Base-by-base conservation (phyloP, 2,113 vertebrate genomes). In the Glaucidium brasilianum region DNA sequence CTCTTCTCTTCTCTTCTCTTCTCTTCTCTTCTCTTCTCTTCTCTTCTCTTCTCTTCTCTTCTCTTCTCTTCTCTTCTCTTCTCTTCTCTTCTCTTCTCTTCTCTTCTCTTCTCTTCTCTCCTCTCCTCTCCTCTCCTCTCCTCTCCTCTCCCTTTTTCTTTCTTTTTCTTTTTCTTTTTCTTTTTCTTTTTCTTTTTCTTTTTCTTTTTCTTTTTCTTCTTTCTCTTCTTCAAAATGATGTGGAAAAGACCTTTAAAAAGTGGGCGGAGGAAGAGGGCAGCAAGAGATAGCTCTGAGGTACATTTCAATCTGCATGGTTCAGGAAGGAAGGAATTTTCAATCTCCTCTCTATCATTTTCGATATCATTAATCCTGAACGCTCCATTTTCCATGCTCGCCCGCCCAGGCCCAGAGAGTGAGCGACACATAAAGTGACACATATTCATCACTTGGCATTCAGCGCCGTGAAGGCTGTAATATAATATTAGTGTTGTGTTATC, bases 301-400 rank as follows among this genome's bases (percentile, higher is more conserved):
- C 97, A 97, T 98, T 98, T 98, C 98, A 99, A 99, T 98, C 98
- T 98, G 98, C 98, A 98, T 98, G 99, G 99, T 99, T 99, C 98
- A 99, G 98, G 98, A 98, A 98, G 98, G 99, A 99, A 99, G 98
- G 99, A 98, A 99, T 99, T 99, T 99, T 99, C 99, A 99, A 99
- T 99, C 99, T 99, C 98, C 98, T 98, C 98, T 99, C 99, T 99
- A 99, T 99, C 99, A 99, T 99, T 99, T 99, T 99, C 99, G 96
- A 99, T 99, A 99, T 99, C 99, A 99, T 99, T 99, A 99, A 99
- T 99, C 98, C 99, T 98, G 98, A 98, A 98, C 98, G 99, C 98
- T 98, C 98, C 98, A 99, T 99, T 99, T 99, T 99, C 98, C 98
- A 99, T 98, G 99, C 99, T 99, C 98, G 99, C 99, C 98, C 98